phyloP scores from a whole-genome alignment of 2,797 vertebrate genomes.

The Tauraco hartlaubi region DNA sequence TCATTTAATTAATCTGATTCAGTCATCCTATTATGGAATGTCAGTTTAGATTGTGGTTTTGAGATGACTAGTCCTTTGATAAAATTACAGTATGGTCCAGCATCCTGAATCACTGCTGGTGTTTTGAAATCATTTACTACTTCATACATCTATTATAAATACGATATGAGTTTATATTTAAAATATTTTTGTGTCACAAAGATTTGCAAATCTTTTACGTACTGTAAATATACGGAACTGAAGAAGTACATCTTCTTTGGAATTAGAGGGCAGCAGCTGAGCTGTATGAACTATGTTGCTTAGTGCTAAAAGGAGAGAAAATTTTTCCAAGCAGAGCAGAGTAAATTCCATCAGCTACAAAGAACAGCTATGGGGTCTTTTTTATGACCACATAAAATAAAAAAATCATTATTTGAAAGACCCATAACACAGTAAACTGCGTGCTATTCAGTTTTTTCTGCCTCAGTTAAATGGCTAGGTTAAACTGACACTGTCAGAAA shows the following conservation, averaged over 20 bases:
- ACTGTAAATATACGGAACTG: not conserved
- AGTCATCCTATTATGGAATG: not conserved
- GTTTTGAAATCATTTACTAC: not conserved
- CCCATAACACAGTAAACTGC: not conserved
- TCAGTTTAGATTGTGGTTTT: slow-evolving; percentile 10
- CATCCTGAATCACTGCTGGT: not conserved
- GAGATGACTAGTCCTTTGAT: slow-evolving; percentile 22
- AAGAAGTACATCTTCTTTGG: not conserved
- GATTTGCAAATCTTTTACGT: not conserved
- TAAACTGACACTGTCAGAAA: not conserved
- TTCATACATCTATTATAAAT: not conserved
- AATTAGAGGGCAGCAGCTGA: not conserved
- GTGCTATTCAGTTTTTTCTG: not conserved
- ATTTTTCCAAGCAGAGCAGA: not conserved
- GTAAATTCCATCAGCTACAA: not conserved
- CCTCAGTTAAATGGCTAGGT: not conserved
- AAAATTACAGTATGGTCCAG: not conserved
- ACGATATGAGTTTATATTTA: not conserved
- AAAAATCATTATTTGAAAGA: slow-evolving; percentile 19
- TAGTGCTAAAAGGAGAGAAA: not conserved
- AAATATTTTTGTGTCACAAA: not conserved
- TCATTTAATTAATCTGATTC: slow-evolving; percentile 3
- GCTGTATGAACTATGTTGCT: not conserved
- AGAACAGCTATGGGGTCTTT: not conserved
- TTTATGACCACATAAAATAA: slow-evolving; percentile 39